A percentile compares a stretch with the other conserved stretches of the same genome.
Conservation (phyloP, 2,888 invertebrate genomes). For the Standfussiana lucernea region DNA sequence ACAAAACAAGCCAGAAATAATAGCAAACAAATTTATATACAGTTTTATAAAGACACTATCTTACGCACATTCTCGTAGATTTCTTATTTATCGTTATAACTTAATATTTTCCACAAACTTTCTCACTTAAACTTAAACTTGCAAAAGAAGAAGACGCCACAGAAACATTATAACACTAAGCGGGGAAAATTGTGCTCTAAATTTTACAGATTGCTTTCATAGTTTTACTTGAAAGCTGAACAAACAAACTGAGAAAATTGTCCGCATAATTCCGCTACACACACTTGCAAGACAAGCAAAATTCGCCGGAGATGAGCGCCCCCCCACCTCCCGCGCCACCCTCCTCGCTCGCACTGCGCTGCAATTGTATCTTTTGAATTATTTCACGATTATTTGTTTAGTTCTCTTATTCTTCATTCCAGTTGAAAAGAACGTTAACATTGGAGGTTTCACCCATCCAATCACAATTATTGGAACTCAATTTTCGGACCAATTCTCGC, state of each 20-base stretch:
- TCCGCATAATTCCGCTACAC: constrained; percentile 51
- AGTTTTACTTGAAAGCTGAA: constrained; percentile 54
- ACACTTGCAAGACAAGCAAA: constrained; percentile 44
- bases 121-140: constrained; percentile 27
- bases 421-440: constrained; percentile 35
- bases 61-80: neutral
- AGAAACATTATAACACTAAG: constrained; percentile 31
- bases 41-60: neutral
- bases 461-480: constrained; percentile 65
- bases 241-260: constrained; percentile 50
- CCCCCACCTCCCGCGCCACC: neutral
- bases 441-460: constrained; percentile 43
- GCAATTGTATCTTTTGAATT: constrained; percentile 25
- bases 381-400: constrained; percentile 46
- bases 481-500: constrained; percentile 52
- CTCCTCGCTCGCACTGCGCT: neutral
- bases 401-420: constrained; percentile 33
- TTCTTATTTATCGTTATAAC: neutral
- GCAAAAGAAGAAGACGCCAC: constrained; percentile 6
- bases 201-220: constrained; percentile 50
- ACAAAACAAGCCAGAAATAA: neutral
- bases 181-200: constrained; percentile 33
- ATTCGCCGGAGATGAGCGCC: constrained; percentile 21
- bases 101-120: constrained; percentile 6
- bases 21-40: neutral